Base-by-base conservation (phyloP, 2,888 invertebrate species). In the Scaptomyza caliginosa region DNA sequence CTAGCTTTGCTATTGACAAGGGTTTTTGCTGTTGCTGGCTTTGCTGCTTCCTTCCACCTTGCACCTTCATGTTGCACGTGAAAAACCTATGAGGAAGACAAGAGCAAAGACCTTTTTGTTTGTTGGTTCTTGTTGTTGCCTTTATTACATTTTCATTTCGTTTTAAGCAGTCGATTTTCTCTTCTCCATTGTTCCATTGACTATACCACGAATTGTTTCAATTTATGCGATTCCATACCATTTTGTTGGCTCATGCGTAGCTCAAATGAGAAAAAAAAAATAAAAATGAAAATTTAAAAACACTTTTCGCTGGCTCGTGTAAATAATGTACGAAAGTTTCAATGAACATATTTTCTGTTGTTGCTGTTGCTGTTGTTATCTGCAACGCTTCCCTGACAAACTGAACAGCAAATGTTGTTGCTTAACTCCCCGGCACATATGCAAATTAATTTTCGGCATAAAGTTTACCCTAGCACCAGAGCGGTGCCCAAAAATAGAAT, bases 41-140 rank as follows among this genome's bases (percentile, higher is more conserved):
- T 13, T 23, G 24, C 32, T 28, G 34, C 28, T 38, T 45, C 26
- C 51, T 16, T n/a, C n/a, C n/a, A n/a, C n/a, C n/a, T n/a, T n/a
- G n/a, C n/a, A n/a, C 28, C 19, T 21, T 54, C 46, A 39, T 50
- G 59, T 24, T 62, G 75, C 80, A 85, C 77, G 83, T 81, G 74
- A 85, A 81, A 85, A 82, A 60, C 74, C 65, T 77, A 85, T 81
- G 83, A 79, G 57, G 67, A 66, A 72, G 74, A 58, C 52, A 59
- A 62, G 75, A 65, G 56, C 58, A 66, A 21, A 43, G 30, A 57
- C 67, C 51, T 38, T 23, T 32, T 45, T 43, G 10, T 32, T 52
- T n/a, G n/a, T n/a, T n/a, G n/a, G 28, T 48, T 69, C 10, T 16
- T 63, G 50, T 48, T 63, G 43, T 58, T 65, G 58, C 39, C 42